Evolutionary conservation across 2,113 vertebrate species (phyloP).

Genomic region (Dromaius novaehollandiae): DNA sequence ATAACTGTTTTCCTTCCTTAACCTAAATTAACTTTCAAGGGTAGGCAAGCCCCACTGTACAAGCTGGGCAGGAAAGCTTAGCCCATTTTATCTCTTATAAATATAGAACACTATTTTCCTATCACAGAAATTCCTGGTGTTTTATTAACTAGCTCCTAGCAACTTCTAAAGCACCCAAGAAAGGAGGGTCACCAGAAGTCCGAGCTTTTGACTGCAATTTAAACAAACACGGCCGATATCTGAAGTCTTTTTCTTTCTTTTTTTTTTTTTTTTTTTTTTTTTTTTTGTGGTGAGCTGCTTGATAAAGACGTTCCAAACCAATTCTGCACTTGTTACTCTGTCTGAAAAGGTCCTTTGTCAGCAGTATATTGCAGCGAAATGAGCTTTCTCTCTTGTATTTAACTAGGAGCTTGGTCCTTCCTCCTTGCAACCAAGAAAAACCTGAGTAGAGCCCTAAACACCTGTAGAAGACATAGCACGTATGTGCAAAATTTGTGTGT

Average conservation of each 20-base stretch:
- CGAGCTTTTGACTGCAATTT: not conserved
- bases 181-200: not conserved
- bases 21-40: not conserved
- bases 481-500: not conserved
- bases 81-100: not conserved
- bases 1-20: not conserved
- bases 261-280: not conserved
- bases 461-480: not conserved
- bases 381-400: not conserved
- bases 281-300: not conserved
- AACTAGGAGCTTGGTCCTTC: not conserved
- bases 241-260: not conserved
- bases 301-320: not conserved
- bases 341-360: slow-evolving; percentile 19
- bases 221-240: not conserved
- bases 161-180: not conserved
- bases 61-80: not conserved
- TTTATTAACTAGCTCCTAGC: not conserved
- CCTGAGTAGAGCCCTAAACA: not conserved
- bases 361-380: not conserved
- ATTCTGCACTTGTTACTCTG: not conserved
- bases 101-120: not conserved
- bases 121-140: not conserved
- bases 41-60: not conserved
- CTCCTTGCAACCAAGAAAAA: not conserved